Conservation (phyloP, 2,888 invertebrate species). For the Tetragonula carbonaria region DNA sequence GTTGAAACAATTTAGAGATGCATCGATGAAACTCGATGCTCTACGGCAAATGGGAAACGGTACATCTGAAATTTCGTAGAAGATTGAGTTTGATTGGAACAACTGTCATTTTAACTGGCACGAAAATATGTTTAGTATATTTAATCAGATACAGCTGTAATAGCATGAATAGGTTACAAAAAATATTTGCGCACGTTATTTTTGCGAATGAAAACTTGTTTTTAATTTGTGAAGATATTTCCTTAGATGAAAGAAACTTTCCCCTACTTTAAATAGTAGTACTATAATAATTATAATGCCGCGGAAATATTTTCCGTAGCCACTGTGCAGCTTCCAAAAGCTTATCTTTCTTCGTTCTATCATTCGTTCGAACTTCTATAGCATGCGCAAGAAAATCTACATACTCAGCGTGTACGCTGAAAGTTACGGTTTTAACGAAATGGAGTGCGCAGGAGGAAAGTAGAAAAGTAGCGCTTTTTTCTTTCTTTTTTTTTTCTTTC, state of each 20-base stretch:
- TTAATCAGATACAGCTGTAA: not conserved
- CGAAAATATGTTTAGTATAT: not conserved
- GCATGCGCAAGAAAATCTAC: conserved; percentile 23
- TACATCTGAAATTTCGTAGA: not conserved
- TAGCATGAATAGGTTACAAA: too few species aligned
- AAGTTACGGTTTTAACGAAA: conserved; percentile 64
- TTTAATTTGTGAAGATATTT: too few species aligned
- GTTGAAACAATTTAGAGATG: not conserved
- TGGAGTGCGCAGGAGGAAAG: not conserved
- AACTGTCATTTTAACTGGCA: not conserved
- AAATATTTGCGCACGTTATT: too few species aligned
- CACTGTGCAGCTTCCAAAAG: too few species aligned
- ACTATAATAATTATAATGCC: too few species aligned
- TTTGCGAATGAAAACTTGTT: too few species aligned
- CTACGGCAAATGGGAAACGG: not conserved
- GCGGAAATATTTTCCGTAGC: too few species aligned
- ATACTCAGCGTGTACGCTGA: conserved; percentile 30
- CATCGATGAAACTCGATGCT: not conserved
- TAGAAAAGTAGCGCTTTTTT: conserved; percentile 17
- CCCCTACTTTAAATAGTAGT: too few species aligned
- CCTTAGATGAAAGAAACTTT: too few species aligned
- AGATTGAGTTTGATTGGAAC: not conserved
- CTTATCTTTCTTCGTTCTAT: not conserved
- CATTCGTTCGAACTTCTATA: not conserved
- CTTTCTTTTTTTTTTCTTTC: not conserved